These are phyloP conservation scores for Dermatemys mawii DNA, from an alignment of 2,113 vertebrate species.

Conservation along the genomic window DNA sequence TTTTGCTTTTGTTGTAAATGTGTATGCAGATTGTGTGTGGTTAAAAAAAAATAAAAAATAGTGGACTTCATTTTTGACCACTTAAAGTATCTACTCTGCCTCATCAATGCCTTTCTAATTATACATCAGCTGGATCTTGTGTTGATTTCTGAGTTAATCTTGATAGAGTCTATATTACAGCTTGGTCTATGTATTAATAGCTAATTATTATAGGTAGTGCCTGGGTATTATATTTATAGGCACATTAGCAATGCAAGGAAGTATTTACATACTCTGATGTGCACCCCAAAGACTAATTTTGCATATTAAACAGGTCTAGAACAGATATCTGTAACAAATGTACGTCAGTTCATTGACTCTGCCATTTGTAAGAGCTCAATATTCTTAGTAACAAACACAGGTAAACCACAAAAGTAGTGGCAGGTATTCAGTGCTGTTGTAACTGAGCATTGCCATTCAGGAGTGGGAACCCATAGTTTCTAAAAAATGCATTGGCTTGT, in stretches of 20 bases:
- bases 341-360: not conserved
- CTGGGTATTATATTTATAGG: too few species aligned
- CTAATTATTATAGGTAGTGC: too few species aligned
- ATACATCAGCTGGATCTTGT: too few species aligned
- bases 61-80: not conserved
- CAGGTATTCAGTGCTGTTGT: not conserved
- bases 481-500: not conserved
- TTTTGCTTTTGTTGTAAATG: not conserved
- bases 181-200: not conserved
- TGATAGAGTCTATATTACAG: not conserved
- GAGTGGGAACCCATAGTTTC: not conserved
- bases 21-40: not conserved
- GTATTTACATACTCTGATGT: not conserved
- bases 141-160: too few species aligned
- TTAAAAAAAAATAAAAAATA: not conserved
- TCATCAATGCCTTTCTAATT: too few species aligned
- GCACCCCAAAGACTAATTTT: not conserved
- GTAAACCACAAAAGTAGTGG: not conserved
- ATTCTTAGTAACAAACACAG: not conserved
- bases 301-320: not conserved
- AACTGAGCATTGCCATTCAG: not conserved
- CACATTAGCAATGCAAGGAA: not conserved
- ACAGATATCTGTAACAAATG: not conserved
- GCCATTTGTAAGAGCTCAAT: not conserved
- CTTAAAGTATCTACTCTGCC: too few species aligned